Base-by-base conservation (phyloP, 37 sponge, comb jelly and placozoan genomes). In the Aplysina aerophoba region DNA sequence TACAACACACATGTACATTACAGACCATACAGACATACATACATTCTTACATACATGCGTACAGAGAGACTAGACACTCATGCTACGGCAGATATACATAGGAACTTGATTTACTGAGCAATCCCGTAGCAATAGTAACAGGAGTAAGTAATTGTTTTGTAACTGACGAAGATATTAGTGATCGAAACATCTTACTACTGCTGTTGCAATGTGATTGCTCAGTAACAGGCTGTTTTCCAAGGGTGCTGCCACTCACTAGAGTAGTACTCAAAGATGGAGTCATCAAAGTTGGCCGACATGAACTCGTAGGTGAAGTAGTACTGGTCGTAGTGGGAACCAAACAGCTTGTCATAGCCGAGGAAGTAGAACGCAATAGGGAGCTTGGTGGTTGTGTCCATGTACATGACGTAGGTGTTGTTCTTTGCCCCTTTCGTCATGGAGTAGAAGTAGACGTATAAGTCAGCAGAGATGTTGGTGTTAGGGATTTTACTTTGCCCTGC, bases 241-340 rank as follows among this genome's bases (percentile, higher is more conserved):
- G 8, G 50, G 6, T 8, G 6, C 50, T 8, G 0, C 31, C 24
- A 78, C 82, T 89, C 62, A 89, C 90, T 74, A 0, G 86, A 62
- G 31, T 64, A 36, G 44, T 64, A n/a, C 14, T 92, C 79, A 75
- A 92, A 92, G 62, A 83, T 80, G 0, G 57, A 53, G 19, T 87
- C 27, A 38, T 93, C 83, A 79, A 79, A 74, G 34, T 30, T 40
- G 19, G 17, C 31, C 0, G 71, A 21, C 19, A 17, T 40, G 59
- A 89, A 87, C 4, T 4, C 38, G 73, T 97, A 97, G 22, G 34
- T 24, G 34, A 97, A 33, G 19, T 63, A 40, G 72, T 97, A 97
- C 78, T 95, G 78, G 61, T 97, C 97, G 55, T 97, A 97, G 66
- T 97, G 97, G 0, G 97, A 97, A 0, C 97, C 97, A 53, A 97